Evolutionary conservation across 1,140 invertebrate species (phyloP).

Genomic region (Aethina tumida): DNA sequence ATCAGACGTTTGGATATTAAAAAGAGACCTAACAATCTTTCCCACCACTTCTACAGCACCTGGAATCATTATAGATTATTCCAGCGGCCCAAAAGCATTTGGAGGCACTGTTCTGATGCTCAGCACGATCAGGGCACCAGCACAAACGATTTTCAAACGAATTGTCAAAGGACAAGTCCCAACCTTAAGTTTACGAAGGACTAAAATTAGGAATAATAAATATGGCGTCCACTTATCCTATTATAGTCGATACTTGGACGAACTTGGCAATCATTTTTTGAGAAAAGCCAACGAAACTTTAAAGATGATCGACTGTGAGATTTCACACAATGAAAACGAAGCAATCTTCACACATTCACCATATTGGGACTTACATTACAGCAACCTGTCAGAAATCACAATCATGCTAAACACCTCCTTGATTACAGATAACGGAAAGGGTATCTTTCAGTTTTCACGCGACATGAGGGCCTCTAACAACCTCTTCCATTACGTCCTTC

Average conservation of each 20-base stretch:
- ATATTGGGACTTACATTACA: constrained; percentile 69
- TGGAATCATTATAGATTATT: constrained; percentile 70
- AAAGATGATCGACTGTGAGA: constrained; percentile 65
- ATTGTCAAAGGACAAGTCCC: constrained; percentile 68
- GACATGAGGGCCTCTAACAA: constrained; percentile 89
- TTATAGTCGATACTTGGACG: constrained; percentile 81
- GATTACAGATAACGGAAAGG: constrained; percentile 75
- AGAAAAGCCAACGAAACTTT: constrained; percentile 82
- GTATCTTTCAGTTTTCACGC: constrained; percentile 77
- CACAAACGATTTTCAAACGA: constrained; percentile 56
- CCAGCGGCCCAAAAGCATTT: constrained; percentile 64
- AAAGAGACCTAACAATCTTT: constrained; percentile 74
- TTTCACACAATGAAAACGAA: constrained; percentile 69
- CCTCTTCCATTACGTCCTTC: constrained; percentile 85
- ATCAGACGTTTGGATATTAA: constrained; percentile 63
- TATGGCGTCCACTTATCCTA: constrained; percentile 75
- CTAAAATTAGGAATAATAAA: constrained; percentile 69
- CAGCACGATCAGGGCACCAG: constrained; percentile 59
- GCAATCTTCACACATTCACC: constrained; percentile 75
- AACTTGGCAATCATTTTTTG: constrained; percentile 73
- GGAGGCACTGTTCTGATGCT: constrained; percentile 77
- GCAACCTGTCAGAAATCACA: constrained; percentile 74
- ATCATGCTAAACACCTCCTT: constrained; percentile 76
- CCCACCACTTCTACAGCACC: constrained; percentile 79
- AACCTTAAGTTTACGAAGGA: constrained; percentile 56